Evolutionary conservation across 2,113 vertebrate species (phyloP).

Genomic region (Dolichallabes microphthalmus): DNA sequence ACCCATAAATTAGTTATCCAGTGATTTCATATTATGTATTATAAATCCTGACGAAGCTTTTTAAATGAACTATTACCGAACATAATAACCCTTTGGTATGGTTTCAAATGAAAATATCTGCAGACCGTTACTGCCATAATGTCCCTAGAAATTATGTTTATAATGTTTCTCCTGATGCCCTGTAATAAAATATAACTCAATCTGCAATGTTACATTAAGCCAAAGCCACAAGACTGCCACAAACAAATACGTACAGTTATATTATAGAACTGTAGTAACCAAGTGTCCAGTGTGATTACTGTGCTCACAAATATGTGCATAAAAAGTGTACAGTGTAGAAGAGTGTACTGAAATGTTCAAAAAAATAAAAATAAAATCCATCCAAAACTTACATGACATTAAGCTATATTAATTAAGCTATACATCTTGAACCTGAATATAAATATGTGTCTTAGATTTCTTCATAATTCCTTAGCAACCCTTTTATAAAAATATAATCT

Average conservation of each 20-base stretch:
- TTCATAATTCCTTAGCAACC: background rate
- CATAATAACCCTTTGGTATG: background rate
- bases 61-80: background rate
- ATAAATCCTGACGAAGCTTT: background rate
- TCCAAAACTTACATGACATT: background rate
- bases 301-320: background rate
- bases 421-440: background rate
- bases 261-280: background rate
- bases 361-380: background rate
- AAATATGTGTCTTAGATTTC: background rate
- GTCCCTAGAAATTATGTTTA: no score
- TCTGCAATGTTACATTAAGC: background rate
- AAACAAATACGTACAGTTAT: background rate
- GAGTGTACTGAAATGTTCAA: background rate
- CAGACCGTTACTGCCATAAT: background rate
- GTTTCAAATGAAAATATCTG: background rate
- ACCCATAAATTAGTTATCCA: background rate
- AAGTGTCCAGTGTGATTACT: background rate
- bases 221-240: background rate
- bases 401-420: background rate
- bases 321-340: slow-evolving; percentile 2
- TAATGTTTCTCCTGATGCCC: no score
- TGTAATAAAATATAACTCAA: background rate
- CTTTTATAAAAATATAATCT: background rate
- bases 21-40: background rate